These are phyloP conservation scores for Eudasyphora cyanicolor DNA, from an alignment of 2,888 invertebrate genomes.

Conservation along the genomic window DNA sequence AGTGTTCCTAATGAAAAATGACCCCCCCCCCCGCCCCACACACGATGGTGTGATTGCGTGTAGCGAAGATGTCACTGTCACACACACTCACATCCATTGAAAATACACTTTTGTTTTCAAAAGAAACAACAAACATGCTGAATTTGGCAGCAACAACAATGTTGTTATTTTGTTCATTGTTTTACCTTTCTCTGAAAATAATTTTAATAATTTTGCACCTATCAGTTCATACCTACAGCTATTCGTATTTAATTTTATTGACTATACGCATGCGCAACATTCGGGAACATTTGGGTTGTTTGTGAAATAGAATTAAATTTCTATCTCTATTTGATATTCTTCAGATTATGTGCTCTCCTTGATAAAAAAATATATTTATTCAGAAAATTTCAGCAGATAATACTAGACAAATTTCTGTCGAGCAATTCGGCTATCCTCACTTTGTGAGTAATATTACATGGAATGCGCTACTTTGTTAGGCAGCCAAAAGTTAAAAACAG, in stretches of 20 bases:
- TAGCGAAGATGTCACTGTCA: background rate
- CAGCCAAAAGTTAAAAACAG: too few species aligned
- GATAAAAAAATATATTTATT: too few species aligned
- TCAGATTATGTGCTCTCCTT: too few species aligned
- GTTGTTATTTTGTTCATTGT: background rate
- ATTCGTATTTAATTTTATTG: too few species aligned
- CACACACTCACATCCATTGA: background rate
- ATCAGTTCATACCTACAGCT: constrained; percentile 12
- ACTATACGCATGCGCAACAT: constrained; percentile 27
- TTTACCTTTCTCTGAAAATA: background rate
- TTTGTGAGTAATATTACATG: too few species aligned
- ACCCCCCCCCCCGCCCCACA: constrained; percentile 3
- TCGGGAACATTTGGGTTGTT: too few species aligned
- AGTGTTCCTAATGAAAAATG: constrained; percentile 6
- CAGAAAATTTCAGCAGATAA: too few species aligned
- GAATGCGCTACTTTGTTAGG: too few species aligned
- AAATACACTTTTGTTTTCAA: constrained; percentile 41
- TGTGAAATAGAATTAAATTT: too few species aligned
- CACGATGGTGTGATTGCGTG: constrained; percentile 1
- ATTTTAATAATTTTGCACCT: constrained; percentile 13
- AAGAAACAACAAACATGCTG: background rate
- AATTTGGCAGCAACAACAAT: background rate
- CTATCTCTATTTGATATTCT: too few species aligned
- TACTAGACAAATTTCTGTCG: too few species aligned
- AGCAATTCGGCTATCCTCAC: too few species aligned